A percentile compares a stretch with the other conserved stretches of the same genome.
Evolutionary conservation across 2,113 vertebrate species (phyloP).

Genomic region (Dipodomys merriami): DNA sequence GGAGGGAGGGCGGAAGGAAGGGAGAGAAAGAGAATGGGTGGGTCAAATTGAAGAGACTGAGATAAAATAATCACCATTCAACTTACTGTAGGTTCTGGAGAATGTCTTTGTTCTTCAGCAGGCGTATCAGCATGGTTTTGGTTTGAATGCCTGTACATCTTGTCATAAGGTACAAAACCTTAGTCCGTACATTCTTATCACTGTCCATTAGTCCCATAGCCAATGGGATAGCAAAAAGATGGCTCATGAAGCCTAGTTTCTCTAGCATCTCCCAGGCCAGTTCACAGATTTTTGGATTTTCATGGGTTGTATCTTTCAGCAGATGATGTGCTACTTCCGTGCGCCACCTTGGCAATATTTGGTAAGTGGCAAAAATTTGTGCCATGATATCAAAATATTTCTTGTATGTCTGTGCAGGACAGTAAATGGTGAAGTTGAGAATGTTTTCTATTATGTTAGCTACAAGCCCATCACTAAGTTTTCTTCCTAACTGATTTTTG

Average conservation of each 20-base stretch:
- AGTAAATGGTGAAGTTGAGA: conserved; percentile 63
- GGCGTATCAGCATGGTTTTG: conserved; percentile 64
- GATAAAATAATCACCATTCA: too few relatives aligned
- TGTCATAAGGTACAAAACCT: conserved; percentile 60
- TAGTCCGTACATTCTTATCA: conserved; percentile 42
- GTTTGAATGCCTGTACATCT: conserved; percentile 61
- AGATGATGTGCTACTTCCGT: conserved; percentile 45
- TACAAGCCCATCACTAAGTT: not conserved
- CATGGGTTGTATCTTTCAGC: conserved; percentile 61
- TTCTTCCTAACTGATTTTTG: conserved; percentile 23
- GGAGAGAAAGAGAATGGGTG: not conserved
- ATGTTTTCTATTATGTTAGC: conserved; percentile 45
- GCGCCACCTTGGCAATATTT: not conserved
- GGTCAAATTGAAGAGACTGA: not conserved
- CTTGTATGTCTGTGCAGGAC: conserved; percentile 52
- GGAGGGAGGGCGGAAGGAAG: not conserved
- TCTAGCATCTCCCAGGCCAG: conserved; percentile 71
- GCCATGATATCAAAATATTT: conserved; percentile 56
- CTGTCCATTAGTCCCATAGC: conserved; percentile 69
- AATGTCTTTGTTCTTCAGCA: conserved; percentile 11
- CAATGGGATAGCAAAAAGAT: conserved; percentile 58
- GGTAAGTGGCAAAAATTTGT: conserved; percentile 43
- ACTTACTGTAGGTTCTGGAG: conserved; percentile 65
- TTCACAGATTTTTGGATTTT: conserved; percentile 20
- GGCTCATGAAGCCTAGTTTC: conserved; percentile 64